Evolutionary conservation across 2,797 vertebrate species (phyloP).

Genomic region (Danio choprae): DNA sequence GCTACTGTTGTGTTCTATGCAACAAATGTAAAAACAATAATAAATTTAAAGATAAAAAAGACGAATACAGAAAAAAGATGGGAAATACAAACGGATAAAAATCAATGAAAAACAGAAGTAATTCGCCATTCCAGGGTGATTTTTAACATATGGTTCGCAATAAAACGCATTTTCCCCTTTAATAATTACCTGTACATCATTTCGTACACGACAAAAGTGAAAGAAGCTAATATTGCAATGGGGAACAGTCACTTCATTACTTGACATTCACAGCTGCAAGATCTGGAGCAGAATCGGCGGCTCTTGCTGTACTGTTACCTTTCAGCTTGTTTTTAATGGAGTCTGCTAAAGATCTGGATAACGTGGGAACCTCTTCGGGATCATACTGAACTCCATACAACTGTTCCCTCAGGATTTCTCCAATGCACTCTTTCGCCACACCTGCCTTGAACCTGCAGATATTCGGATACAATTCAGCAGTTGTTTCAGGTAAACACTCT

Average conservation of each 20-base stretch:
- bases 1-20: too few species aligned
- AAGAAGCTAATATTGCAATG: not conserved
- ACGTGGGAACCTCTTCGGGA: conserved; percentile 79
- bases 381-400: conserved; percentile 80
- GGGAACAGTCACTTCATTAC: too few species aligned
- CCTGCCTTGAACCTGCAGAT: conserved; percentile 84
- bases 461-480: not conserved
- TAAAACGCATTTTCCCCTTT: not conserved
- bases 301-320: conserved; percentile 71
- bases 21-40: too few species aligned
- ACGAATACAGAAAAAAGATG: too few species aligned
- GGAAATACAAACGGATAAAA: too few species aligned
- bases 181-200: not conserved
- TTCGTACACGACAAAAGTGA: not conserved
- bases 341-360: conserved; percentile 84
- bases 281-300: not conserved
- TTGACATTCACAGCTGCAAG: not conserved
- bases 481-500: not conserved
- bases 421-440: conserved; percentile 86
- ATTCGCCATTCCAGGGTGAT: too few species aligned
- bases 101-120: too few species aligned
- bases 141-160: too few species aligned
- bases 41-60: too few species aligned
- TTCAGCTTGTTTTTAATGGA: conserved; percentile 89
- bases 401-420: conserved; percentile 82